Evolutionary conservation across 2,113 vertebrate species (phyloP), one percentile per base, ranked within the genome.

Genomic region (Struthidea cinerea): DNA sequence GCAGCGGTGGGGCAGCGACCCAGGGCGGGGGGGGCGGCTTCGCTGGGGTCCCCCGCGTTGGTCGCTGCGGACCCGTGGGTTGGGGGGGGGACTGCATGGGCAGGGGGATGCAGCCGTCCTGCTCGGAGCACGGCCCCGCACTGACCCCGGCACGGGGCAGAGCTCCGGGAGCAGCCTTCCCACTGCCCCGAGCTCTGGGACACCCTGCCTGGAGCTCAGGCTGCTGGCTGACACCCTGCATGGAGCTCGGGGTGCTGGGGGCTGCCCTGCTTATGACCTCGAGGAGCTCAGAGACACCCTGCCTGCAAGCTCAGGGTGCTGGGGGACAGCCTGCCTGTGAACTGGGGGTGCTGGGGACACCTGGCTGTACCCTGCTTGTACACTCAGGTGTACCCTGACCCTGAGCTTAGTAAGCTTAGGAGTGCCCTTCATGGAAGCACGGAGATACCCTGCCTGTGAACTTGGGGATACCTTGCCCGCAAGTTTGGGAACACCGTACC

Each of bases 1-100:
- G 97, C 97, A 90, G 95, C 85, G 57, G 73, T 20, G 78, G 68
- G 30, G 59, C 11, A 22, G 65, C 23, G 32, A 56, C 68, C 79
- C 71, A 89, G 26, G 73, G 39, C 3, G 1, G 21, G 42, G 65
- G 65, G 12, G 23, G 44, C 2, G 21, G n/a, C 65, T 50, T 23
- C 33, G 1, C 22, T 1, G 19, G 41, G 14, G 26, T 16, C 30
- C 50, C 33, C 24, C 16, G 2, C 4, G 1, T 39, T 17, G 17
- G 42, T 32, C 8, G 2, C 49, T 37, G 70, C 3, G 7, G 37
- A 52, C 46, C 46, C 8, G 22, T 11, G 61, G 42, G 13, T 9
- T 7, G 0, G 11, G 27, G 27, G 61, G 46, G 26, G 10, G 35
- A 1, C 46, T 3, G 4, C 35, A 12, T 2, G 42, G 56, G 33